Base-by-base conservation (phyloP, 2,797 vertebrate genomes). In the Atherinosoma microstoma region DNA sequence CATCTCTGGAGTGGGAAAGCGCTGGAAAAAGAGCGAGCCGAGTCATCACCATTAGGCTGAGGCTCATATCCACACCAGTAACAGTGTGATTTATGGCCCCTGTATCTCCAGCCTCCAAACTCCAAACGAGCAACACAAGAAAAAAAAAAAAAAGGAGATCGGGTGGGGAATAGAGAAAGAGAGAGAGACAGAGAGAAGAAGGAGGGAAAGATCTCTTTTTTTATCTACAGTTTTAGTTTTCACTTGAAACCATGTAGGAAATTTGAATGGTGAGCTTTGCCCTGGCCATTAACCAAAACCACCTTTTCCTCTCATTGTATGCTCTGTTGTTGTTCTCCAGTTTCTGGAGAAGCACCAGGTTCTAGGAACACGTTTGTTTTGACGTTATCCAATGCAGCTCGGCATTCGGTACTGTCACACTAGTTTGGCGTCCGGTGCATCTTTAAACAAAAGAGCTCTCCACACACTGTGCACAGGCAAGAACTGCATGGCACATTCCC, bases 41-140 rank as follows among this genome's bases (percentile, higher is more conserved):
- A 93, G 92, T 91, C 92, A 92, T 94, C 93, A 92, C 89, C 91
- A 94, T 94, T 93, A 94, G 87, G 84, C 87, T 64, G 65, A 78
- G 79, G 85, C 88, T 92, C 88, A 89, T 90, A 87, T 91, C 89
- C 91, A 91, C 90, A 83, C 90, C 89, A 89, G 87, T 84, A 89
- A 78, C 84, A 73, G 69, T 45, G 78, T 94, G 92, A 94, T 94
- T 94, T 94, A 94, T 94, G 87, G 91, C 80, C 82, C 69, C 70
- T 53, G 74, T 73, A 83, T 84, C 84, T 87, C 76, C 79, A 84
- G 84, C 84, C 85, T 89, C 86, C 82, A 76, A 90, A 90, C 90
- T 87, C 84, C 74, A 92, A 91, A 91, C 84, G 86, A 87, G 88
- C 88, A 92, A 89, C 89, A 90, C 69, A 80, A 78, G 85, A 83